Conservation (phyloP, 2,113 vertebrate species). For the Psilopsiagon aurifrons region DNA sequence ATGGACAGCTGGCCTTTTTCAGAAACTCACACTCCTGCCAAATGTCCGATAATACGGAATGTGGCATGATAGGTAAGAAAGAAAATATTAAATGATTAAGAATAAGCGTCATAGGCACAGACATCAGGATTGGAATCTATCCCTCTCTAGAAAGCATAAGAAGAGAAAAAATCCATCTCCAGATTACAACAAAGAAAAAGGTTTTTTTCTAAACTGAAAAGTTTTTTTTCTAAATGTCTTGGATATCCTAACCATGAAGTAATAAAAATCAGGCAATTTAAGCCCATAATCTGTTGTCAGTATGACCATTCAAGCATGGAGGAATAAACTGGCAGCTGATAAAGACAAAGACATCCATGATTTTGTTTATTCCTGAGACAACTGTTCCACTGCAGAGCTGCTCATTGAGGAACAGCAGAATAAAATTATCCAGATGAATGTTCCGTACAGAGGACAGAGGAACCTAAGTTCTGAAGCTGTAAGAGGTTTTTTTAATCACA, state of each 20-base stretch:
- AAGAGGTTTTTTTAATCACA: not conserved
- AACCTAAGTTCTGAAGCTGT: not conserved
- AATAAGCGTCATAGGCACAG: not conserved
- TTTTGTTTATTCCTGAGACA: conserved; percentile 5
- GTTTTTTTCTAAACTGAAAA: not conserved
- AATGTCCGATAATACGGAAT: not conserved
- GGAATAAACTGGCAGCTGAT: not conserved
- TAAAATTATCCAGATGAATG: not conserved
- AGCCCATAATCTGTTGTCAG: not conserved
- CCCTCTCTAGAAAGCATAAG: not conserved
- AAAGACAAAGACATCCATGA: not conserved
- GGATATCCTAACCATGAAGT: not conserved
- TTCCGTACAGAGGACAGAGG: not conserved
- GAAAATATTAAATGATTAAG: not conserved
- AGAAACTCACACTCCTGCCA: not conserved
- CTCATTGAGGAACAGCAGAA: not conserved
- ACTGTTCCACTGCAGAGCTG: not conserved
- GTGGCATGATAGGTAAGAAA: not conserved
- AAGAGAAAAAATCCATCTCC: not conserved
- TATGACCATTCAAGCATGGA: not conserved
- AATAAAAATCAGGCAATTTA: not conserved
- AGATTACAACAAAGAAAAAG: not conserved
- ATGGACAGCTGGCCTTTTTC: not conserved
- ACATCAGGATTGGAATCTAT: not conserved
- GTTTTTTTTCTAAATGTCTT: not conserved